Percentiles rank a stretch among this genome's conserved stretches.
phyloP scores from a whole-genome alignment of 2,888 invertebrate genomes.

The Opisthograptis luteolata region DNA sequence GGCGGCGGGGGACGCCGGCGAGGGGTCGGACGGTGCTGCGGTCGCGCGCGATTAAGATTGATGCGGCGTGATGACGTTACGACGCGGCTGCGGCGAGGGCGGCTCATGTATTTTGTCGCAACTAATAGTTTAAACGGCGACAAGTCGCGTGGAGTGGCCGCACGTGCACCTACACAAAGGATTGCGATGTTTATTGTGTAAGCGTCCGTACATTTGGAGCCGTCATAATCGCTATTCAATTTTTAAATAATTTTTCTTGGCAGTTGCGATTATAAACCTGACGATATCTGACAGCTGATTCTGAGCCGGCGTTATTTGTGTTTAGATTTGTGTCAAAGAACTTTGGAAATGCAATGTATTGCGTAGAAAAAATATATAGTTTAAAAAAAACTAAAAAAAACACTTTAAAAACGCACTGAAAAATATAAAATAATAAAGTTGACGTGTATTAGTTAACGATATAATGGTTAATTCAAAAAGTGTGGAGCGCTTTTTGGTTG shows the following conservation, averaged over 20 bases:
- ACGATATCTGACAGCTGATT: background rate
- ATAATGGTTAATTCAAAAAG: too few relatives aligned
- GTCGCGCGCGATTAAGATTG: slow-evolving; percentile 68
- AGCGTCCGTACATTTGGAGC: slow-evolving; percentile 3
- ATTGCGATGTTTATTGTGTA: background rate
- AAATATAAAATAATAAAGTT: too few relatives aligned
- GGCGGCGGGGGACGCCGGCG: slow-evolving; percentile 39
- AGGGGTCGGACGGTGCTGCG: slow-evolving; percentile 54
- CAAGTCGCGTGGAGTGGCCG: slow-evolving; percentile 9
- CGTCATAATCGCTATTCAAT: slow-evolving; percentile 14
- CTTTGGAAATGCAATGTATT: too few relatives aligned
- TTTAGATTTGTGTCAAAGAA: too few relatives aligned
- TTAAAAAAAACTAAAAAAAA: too few relatives aligned
- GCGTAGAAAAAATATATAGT: too few relatives aligned
- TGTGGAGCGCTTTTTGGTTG: too few relatives aligned
- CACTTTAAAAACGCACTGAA: too few relatives aligned
- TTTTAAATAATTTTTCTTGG: slow-evolving; percentile 13
- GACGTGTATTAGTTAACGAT: too few relatives aligned
- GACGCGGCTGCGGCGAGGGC: slow-evolving; percentile 62
- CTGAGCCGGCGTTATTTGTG: too few relatives aligned
- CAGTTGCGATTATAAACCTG: background rate
- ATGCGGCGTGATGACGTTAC: slow-evolving; percentile 73
- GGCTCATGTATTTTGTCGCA: slow-evolving; percentile 38
- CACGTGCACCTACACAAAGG: slow-evolving; percentile 19
- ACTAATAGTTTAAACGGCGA: slow-evolving; percentile 41